Percentiles rank a stretch among this genome's conserved stretches.
These are phyloP conservation scores for Glyphotaelius pellucidus DNA, from an alignment of 2,888 invertebrate genomes.

Conservation along the genomic window DNA sequence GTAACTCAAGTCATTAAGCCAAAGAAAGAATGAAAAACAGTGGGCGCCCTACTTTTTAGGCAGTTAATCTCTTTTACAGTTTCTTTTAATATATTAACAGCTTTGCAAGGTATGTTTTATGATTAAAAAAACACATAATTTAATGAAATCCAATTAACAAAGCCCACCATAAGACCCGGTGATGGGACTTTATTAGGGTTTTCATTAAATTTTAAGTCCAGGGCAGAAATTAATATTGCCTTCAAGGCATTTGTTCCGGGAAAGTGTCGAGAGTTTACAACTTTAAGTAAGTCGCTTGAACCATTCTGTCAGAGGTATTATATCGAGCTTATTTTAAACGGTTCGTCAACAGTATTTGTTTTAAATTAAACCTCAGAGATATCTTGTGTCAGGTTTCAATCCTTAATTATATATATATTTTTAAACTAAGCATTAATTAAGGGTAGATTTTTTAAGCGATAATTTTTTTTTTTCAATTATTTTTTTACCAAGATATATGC, in stretches of 20 bases:
- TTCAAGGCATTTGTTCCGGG: neutral
- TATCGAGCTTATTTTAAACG: neutral
- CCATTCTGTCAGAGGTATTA: neutral
- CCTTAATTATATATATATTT: neutral
- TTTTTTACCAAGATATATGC: no score
- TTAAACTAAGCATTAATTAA: no score
- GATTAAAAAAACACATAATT: conserved; percentile 16
- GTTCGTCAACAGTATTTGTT: neutral
- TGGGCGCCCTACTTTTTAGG: neutral
- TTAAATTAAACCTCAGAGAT: neutral
- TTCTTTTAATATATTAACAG: conserved; percentile 20
- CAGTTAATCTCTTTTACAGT: conserved; percentile 10
- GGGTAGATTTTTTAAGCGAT: no score
- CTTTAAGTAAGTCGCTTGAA: neutral
- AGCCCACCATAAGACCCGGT: neutral
- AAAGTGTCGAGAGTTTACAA: neutral
- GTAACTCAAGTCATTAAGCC: neutral
- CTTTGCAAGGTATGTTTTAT: conserved; percentile 16
- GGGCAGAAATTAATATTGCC: conserved; percentile 8
- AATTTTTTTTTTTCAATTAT: no score
- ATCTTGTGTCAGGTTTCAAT: neutral
- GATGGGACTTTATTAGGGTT: conserved; percentile 6
- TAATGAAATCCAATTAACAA: conserved; percentile 36
- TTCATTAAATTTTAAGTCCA: conserved; percentile 10
- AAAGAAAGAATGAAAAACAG: conserved; percentile 6